Evolutionary conservation across 2,113 vertebrate genomes (phyloP).

Genomic region (Casuarius casuarius): DNA sequence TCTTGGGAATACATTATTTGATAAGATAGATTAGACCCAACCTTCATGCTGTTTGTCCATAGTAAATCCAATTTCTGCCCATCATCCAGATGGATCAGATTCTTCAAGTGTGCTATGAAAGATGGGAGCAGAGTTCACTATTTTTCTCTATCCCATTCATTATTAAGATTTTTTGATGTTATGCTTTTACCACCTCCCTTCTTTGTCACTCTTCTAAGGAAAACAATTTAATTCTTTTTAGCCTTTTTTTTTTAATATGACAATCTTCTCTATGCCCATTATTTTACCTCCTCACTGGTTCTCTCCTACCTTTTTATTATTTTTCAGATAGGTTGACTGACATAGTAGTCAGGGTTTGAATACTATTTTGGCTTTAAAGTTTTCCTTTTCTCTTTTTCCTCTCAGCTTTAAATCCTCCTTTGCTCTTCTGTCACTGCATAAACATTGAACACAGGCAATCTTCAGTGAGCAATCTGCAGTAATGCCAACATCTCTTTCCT

Average conservation of each 20-base stretch:
- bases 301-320: neutral
- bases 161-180: neutral
- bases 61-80: neutral
- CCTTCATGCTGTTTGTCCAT: neutral
- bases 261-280: neutral
- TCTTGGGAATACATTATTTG: neutral
- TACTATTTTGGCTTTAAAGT: neutral
- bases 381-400: neutral
- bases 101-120: neutral
- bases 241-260: neutral
- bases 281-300: neutral
- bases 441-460: neutral
- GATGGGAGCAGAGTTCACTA: rapidly evolving
- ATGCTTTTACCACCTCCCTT: neutral
- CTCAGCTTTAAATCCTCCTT: neutral
- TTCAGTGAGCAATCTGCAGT: neutral
- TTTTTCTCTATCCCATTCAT: neutral
- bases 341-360: neutral
- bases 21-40: neutral
- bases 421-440: neutral
- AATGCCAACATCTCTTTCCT: neutral
- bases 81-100: neutral
- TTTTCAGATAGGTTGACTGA: neutral
- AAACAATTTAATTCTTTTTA: neutral
- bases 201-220: neutral